These are phyloP conservation scores for Typhlomys cinereus DNA, from an alignment of 2,113 vertebrate genomes.

Conservation along the genomic window DNA sequence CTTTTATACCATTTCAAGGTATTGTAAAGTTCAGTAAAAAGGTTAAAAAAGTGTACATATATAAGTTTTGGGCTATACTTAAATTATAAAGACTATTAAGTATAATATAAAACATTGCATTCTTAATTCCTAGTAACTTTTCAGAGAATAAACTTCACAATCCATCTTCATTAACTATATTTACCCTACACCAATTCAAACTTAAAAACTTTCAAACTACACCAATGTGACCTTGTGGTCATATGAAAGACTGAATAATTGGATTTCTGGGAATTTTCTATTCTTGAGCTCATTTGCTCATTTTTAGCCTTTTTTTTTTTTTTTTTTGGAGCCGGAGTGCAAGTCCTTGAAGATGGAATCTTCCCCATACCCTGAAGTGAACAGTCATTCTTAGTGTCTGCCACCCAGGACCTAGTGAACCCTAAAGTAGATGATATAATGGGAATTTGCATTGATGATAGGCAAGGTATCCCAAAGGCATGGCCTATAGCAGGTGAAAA, in stretches of 20 bases:
- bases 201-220: conserved; percentile 23
- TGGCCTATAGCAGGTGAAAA: neutral
- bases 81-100: conserved; percentile 69
- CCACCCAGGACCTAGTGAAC: neutral
- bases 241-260: neutral
- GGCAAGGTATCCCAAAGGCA: neutral
- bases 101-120: conserved; percentile 32
- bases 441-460: neutral
- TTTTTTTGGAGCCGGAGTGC: neutral
- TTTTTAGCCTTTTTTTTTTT: too few species aligned
- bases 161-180: neutral
- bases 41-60: too few species aligned
- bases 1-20: neutral
- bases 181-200: neutral
- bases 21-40: neutral
- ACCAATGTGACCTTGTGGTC: neutral
- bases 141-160: conserved; percentile 31
- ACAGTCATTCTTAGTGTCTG: neutral
- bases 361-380: neutral
- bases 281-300: neutral
- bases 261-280: neutral
- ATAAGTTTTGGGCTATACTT: too few species aligned
- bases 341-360: neutral
- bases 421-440: neutral
- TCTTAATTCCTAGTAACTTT: conserved; percentile 29